These are phyloP conservation scores for Meliscaeva auricollis DNA, from an alignment of 2,888 invertebrate genomes.

Conservation along the genomic window DNA sequence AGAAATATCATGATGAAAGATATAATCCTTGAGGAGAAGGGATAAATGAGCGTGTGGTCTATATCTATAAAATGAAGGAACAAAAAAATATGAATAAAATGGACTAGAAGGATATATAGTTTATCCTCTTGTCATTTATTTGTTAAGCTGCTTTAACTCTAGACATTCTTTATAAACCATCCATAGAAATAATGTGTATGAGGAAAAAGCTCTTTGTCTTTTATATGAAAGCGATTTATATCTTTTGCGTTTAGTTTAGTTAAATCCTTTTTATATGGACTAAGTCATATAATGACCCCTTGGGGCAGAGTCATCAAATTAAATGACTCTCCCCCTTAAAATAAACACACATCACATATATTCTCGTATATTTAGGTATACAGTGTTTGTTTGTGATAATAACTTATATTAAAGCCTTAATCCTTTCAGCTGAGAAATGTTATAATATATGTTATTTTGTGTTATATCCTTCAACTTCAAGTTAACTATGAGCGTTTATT, in stretches of 20 bases:
- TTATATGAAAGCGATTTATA: conserved; percentile 28
- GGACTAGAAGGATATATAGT: background rate
- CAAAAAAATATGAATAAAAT: conserved; percentile 27
- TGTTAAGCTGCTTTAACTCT: conserved; percentile 22
- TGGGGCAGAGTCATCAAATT: conserved; percentile 52
- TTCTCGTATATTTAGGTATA: background rate
- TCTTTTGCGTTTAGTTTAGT: conserved; percentile 28
- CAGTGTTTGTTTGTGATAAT: background rate
- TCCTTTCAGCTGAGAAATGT: conserved; percentile 27
- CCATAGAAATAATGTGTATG: background rate
- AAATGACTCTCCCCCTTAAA: background rate
- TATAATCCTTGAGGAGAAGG: conserved; percentile 29
- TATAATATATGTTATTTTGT: conserved; percentile 6
- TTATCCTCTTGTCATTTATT: conserved; percentile 29
- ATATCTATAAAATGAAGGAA: background rate
- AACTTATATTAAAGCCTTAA: conserved; percentile 32
- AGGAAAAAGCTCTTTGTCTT: background rate
- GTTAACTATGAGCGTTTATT: background rate
- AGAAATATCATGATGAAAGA: conserved; percentile 52
- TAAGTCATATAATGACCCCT: conserved; percentile 31
- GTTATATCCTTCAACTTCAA: background rate
- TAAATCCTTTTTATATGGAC: conserved; percentile 18
- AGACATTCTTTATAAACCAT: background rate
- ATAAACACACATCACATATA: background rate
- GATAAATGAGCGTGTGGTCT: conserved; percentile 23